Evolutionary conservation across 2,113 vertebrate species (phyloP).

Genomic region (Todiramphus chloris): DNA sequence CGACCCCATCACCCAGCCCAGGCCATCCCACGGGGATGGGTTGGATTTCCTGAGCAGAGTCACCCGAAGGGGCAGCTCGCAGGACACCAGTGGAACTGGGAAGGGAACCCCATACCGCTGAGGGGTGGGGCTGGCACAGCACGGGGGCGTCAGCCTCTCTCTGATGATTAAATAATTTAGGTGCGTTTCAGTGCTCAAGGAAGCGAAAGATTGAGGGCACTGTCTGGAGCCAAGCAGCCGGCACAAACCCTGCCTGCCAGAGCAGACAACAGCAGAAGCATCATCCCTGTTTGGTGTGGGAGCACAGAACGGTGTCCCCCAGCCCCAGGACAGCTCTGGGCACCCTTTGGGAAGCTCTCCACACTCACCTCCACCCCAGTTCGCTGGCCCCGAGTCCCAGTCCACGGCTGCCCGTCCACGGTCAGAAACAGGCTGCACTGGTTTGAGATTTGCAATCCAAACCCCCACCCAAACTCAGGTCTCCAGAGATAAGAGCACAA

Average conservation of each 20-base stretch:
- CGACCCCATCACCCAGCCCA: not conserved
- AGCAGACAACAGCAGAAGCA: not conserved
- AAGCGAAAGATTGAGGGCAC: conserved; percentile 55
- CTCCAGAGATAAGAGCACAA: conserved; percentile 66
- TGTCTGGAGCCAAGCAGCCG: not conserved
- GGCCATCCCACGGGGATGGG: accelerated
- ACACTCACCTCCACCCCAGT: not conserved
- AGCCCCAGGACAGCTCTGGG: not conserved
- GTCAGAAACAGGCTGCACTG: conserved; percentile 36
- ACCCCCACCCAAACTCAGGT: conserved; percentile 48
- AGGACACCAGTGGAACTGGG: not conserved
- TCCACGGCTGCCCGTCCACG: not conserved
- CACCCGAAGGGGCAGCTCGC: not conserved
- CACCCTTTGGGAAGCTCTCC: not conserved
- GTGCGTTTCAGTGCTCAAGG: conserved; percentile 23
- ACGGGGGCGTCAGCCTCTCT: not conserved
- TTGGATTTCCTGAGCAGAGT: not conserved
- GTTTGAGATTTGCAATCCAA: conserved; percentile 21
- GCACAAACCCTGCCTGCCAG: not conserved
- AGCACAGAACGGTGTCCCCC: not conserved
- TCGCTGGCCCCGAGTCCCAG: not conserved
- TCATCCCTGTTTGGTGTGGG: accelerated
- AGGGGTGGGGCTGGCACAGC: not conserved
- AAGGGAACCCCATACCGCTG: not conserved
- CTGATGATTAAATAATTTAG: conserved; percentile 29